Evolutionary conservation across 2,888 invertebrate species (phyloP).

Genomic region (Clepsis dumicolana): DNA sequence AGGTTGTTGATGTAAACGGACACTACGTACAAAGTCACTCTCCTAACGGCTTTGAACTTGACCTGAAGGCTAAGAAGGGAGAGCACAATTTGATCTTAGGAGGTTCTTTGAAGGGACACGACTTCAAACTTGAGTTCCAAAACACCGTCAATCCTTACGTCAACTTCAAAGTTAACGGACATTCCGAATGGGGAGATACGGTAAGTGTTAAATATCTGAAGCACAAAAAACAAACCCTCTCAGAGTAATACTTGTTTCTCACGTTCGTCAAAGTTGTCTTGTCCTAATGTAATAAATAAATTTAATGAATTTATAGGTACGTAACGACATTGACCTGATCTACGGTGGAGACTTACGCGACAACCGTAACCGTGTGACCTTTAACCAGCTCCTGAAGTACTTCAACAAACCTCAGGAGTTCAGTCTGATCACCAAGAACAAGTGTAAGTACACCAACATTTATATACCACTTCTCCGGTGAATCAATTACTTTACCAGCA

Average conservation of each 20-base stretch:
- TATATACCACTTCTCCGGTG: background rate
- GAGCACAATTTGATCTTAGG: slow-evolving; percentile 80
- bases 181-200: slow-evolving; percentile 71
- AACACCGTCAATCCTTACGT: slow-evolving; percentile 87
- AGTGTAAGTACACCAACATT: slow-evolving; percentile 60
- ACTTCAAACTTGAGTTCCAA: slow-evolving; percentile 81
- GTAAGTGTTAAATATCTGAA: slow-evolving; percentile 60
- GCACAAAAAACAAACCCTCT: background rate
- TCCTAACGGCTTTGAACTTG: slow-evolving; percentile 70
- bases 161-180: slow-evolving; percentile 87
- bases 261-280: background rate
- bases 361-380: slow-evolving; percentile 81
- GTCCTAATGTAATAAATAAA: background rate
- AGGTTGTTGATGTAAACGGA: slow-evolving; percentile 81
- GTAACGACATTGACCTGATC: slow-evolving; percentile 83
- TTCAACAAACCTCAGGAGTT: slow-evolving; percentile 71
- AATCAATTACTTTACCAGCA: background rate
- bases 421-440: slow-evolving; percentile 82
- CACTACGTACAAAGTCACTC: slow-evolving; percentile 65
- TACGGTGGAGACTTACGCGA: slow-evolving; percentile 88
- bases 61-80: slow-evolving; percentile 81
- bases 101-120: slow-evolving; percentile 71
- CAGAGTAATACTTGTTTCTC: background rate
- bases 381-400: slow-evolving; percentile 76
- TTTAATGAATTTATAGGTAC: slow-evolving; percentile 54